These are phyloP conservation scores for Tragelaphus strepsiceros DNA, from an alignment of 2,113 vertebrate species.

Conservation along the genomic window DNA sequence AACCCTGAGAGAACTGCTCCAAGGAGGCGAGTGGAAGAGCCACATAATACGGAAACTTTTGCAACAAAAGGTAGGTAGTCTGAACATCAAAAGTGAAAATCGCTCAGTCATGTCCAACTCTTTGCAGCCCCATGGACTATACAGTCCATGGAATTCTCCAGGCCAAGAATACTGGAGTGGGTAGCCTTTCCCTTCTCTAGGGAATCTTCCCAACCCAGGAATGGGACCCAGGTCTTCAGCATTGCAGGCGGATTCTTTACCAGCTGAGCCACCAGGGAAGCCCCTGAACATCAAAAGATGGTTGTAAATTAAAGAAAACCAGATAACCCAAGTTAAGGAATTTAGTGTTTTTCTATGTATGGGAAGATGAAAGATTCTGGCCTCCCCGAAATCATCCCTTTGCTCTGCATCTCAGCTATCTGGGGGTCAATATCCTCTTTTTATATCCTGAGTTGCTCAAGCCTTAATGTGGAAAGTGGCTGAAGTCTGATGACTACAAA, in stretches of 20 bases:
- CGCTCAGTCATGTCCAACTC: accelerated
- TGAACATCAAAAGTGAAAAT: not conserved
- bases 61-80: not conserved
- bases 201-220: not conserved
- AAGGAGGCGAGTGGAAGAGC: not conserved
- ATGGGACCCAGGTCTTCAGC: not conserved
- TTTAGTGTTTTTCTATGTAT: not conserved
- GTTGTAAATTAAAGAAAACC: not conserved
- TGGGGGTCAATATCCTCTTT: not conserved
- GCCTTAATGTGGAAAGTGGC: not conserved
- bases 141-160: not conserved
- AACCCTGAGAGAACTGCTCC: not conserved
- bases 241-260: not conserved
- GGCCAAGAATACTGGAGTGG: not conserved
- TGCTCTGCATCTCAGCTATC: not conserved
- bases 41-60: not conserved
- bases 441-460: not conserved
- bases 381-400: not conserved
- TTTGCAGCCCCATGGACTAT: not conserved
- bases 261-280: not conserved
- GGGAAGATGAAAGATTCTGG: not conserved
- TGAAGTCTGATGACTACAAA: not conserved
- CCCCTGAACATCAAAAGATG: not conserved
- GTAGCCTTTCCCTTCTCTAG: not conserved
- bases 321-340: not conserved